A percentile compares a stretch with the other conserved stretches of the same genome.
These are phyloP conservation scores for Portevinia maculata DNA, from an alignment of 2,888 invertebrate genomes.

Conservation along the genomic window DNA sequence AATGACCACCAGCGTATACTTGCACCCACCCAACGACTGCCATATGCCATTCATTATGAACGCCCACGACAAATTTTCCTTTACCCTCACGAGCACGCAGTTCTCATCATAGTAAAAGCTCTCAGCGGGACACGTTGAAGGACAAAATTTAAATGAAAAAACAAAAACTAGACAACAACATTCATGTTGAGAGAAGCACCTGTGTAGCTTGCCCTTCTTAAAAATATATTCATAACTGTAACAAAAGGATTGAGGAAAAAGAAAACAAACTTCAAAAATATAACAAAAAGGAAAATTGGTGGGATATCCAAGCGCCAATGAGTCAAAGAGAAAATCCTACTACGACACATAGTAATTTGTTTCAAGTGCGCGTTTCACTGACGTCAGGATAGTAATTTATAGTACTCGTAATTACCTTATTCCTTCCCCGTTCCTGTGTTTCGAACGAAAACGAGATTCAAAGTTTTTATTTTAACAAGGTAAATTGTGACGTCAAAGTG, in stretches of 20 bases:
- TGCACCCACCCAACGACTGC: neutral
- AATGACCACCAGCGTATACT: constrained; percentile 44
- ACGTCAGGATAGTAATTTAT: constrained; percentile 62
- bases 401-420: constrained; percentile 60
- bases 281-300: constrained; percentile 5
- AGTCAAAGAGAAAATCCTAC: constrained; percentile 30
- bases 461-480: constrained; percentile 18
- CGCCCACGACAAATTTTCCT: constrained; percentile 31
- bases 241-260: neutral
- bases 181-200: constrained; percentile 27
- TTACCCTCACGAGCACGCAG: constrained; percentile 21
- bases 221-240: neutral
- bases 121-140: constrained; percentile 20
- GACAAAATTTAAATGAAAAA: constrained; percentile 37
- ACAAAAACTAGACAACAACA: constrained; percentile 1
- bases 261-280: constrained; percentile 2
- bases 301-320: constrained; percentile 18
- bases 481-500: constrained; percentile 9
- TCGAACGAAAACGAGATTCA: neutral
- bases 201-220: constrained; percentile 18
- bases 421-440: neutral
- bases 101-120: constrained; percentile 57
- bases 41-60: constrained; percentile 43
- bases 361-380: constrained; percentile 40
- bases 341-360: constrained; percentile 33